Base-by-base conservation (phyloP, 2,797 vertebrate species). In the Sorex maritimensis region DNA sequence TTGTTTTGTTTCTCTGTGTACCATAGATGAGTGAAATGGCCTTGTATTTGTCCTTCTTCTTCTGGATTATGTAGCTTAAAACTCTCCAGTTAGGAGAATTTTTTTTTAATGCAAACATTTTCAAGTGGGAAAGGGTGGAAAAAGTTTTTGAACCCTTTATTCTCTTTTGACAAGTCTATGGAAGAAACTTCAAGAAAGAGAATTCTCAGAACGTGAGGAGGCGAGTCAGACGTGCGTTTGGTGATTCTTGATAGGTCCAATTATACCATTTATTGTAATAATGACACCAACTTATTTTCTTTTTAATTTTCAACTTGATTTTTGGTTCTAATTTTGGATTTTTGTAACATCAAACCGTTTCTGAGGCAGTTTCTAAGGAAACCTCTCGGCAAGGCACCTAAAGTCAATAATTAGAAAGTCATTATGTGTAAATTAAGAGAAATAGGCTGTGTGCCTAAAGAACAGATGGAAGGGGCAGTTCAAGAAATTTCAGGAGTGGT, bases 341-440 rank as follows among this genome's bases (percentile, higher is more conserved):
- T 90, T 90, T 74, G 71, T 87, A 85, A 88, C 58, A 82, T 82
- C 75, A 90, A 92, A 85, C 82, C 78, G 30, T 80, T 78, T 83
- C 93, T 86, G 72, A 90, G 92, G 79, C 58, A 85, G 86, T 95
- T 96, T 94, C 94, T 96, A 94, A 90, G 91, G 95, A 92, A 96
- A 93, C 86, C 28, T 91, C 68, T 86, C 73, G 21, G 67, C n/a
- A 10, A 93, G 67, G 26, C 52, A 72, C 24, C 82, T 88, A 79
- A 77, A 93, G 34, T 93, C 78, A 85, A 78, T 92, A 93, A 96
- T 94, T 95, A 96, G 95, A 63, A 92, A 92, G 95, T 85, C 38
- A 26, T 92, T 92, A 86, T 93, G 88, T 83, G 46, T 79, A 75
- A 94, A 87, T 86, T 38, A 94, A 80, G 61, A 68, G 83, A 95